Evolutionary conservation across 2,113 vertebrate genomes (phyloP), one percentile per base, ranked within the genome.

Genomic region (Mungos mungo): DNA sequence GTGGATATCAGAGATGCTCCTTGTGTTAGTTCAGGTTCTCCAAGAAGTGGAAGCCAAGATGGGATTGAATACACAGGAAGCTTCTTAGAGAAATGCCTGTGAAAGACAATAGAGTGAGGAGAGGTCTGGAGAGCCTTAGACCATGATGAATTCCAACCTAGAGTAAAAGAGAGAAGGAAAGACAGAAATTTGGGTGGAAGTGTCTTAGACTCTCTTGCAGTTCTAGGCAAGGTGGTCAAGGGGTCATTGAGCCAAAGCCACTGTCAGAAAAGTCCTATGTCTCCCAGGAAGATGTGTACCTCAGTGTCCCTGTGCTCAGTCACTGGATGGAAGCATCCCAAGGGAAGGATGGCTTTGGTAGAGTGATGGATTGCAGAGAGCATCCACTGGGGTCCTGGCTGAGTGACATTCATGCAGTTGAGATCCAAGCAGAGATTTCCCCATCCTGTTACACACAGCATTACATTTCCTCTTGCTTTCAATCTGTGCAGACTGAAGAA

Each of bases 351-450:
- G 27, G 10, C 47, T 63, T 47, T 41, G 8, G 11, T 7, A 35
- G 16, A 71, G 33, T 25, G 38, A 54, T 45, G 4, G 2, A 41
- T 79, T 84, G 68, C 41, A 84, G 21, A 92, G 52, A 19, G 10
- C 14, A 38, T 31, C 16, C 33, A 21, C 45, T 74, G 35, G 16
- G 0, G 1, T 2, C 57, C 5, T n/a, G 33, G 6, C 31, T 19
- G 18, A 33, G 0, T 16, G 23, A n/a, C 16, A 27, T 6, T 21
- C 7, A 1, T 2, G 13, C 68, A 74, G 19, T 5, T 60, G 13
- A 41, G 60, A 5, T 54, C 21, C 14, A 5, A 65, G 14, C 21
- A n/a, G 54, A 82, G 14, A 10, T 21, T 77, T 60, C 11, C 33
- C 63, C 41, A 0, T 29, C 45, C 25, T 81, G 27, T 12, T 38